Percentiles rank a stretch among this genome's conserved stretches.
Evolutionary conservation across 2,888 invertebrate genomes (phyloP).

Genomic region (Hirtodrosophila histrioides): DNA sequence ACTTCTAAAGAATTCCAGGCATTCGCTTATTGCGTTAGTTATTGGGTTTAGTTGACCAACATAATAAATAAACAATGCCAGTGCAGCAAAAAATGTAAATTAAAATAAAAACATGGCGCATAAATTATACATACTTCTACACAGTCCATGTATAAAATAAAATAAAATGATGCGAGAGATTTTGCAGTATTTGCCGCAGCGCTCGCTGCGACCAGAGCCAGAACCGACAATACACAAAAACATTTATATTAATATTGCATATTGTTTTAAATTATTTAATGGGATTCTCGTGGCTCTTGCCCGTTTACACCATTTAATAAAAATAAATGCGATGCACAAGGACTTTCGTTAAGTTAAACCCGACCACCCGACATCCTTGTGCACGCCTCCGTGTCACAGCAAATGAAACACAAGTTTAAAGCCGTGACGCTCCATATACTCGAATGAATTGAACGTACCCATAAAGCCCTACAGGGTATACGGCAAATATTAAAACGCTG

Average conservation of each 20-base stretch:
- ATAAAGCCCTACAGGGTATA: slow-evolving; percentile 9
- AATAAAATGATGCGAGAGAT: slow-evolving; percentile 9
- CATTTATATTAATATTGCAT: slow-evolving; percentile 8
- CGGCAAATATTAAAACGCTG: slow-evolving; percentile 21
- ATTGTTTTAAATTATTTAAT: slow-evolving; percentile 63
- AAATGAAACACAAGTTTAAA: slow-evolving; percentile 5
- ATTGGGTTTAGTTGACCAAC: slow-evolving; percentile 44
- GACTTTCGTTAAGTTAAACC: slow-evolving; percentile 1
- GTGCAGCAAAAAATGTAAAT: slow-evolving; percentile 21
- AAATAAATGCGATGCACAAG: slow-evolving; percentile 6
- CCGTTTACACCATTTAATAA: slow-evolving; percentile 38
- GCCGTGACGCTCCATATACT: neutral
- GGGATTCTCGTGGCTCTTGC: slow-evolving; percentile 12
- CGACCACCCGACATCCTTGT: neutral
- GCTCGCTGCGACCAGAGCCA: neutral
- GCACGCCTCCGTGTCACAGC: neutral
- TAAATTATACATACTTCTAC: slow-evolving; percentile 35
- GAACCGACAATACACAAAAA: slow-evolving; percentile 8
- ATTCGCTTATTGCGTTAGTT: slow-evolving; percentile 42
- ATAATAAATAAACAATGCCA: slow-evolving; percentile 36
- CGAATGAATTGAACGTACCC: neutral
- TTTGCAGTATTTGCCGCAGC: slow-evolving; percentile 15
- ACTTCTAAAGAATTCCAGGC: slow-evolving; percentile 22
- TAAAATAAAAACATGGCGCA: slow-evolving; percentile 34
- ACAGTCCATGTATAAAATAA: slow-evolving; percentile 1